Percentiles rank a stretch among this genome's conserved stretches.
Conservation (phyloP, 2,113 vertebrate species). For the Osmerus mordax region DNA sequence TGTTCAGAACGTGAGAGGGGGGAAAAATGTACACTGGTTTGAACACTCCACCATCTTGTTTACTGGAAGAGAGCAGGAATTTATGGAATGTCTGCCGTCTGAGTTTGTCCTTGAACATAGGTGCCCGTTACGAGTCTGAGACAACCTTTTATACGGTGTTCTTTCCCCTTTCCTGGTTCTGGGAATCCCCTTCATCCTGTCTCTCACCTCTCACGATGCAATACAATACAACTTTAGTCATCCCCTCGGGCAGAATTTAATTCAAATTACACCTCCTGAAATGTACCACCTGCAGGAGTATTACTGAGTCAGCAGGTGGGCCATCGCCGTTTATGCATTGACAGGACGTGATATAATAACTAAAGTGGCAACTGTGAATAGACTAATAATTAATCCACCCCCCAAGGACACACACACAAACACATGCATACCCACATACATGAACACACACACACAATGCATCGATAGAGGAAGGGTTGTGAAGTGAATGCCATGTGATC, state of each 20-base stretch:
- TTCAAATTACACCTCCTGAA: no score
- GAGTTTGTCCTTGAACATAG: conserved; percentile 51
- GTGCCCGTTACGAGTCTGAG: conserved; percentile 47
- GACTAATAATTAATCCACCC: no score
- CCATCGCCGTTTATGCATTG: no score
- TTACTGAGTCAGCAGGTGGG: no score
- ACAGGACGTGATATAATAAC: no score
- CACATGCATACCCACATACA: background rate
- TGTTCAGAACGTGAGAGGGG: conserved; percentile 34
- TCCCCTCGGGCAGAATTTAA: background rate
- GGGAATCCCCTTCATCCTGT: conserved; percentile 42
- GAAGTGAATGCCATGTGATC: no score
- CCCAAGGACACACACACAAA: no score
- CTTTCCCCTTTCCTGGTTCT: conserved; percentile 35
- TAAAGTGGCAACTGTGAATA: no score
- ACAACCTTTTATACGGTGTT: conserved; percentile 36
- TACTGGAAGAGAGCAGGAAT: conserved; percentile 56
- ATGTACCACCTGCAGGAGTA: no score
- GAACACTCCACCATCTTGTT: conserved; percentile 46
- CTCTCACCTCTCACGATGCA: conserved; percentile 8
- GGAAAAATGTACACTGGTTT: conserved; percentile 37
- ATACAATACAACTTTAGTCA: background rate
- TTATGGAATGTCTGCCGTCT: conserved; percentile 69
- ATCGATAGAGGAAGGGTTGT: no score
- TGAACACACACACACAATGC: background rate